Evolutionary conservation across 1,140 invertebrate species (phyloP), one percentile per base, ranked within the genome.

Genomic region (Coptotermes formosanus): DNA sequence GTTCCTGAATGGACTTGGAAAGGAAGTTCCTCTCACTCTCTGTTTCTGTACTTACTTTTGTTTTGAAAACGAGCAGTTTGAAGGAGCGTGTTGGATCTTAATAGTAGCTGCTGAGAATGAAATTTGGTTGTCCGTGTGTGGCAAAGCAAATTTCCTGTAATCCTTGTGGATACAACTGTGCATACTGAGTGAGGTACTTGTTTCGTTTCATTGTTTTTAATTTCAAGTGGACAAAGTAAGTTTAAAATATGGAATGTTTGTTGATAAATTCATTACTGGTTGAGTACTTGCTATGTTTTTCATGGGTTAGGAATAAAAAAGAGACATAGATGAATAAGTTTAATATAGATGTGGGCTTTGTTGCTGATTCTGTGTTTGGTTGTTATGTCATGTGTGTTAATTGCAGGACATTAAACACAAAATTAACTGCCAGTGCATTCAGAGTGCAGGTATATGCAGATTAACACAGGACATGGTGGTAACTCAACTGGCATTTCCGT

Each of bases 221-320:
- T 75, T 75, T 75, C n/a, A 55, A 55, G 2, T 75, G 25, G 64
- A 75, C 25, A 0, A 75, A 75, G 64, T 75, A 30, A 0, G n/a
- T 75, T 75, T 75, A 75, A 64, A 75, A 75, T 30, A 75, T 75
- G 19, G 64, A 75, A 75, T 75, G 64, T 75, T 75, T 75, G 64
- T 75, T 75, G 14, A n/a, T n/a, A n/a, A 75, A 75, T 75, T 9
- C 8, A 7, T 75, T 75, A 75, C n/a, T 75, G 64, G 64, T 25
- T 75, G 64, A 75, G 25, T 75, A 75, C n/a, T n/a, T 75, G 64
- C 25, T 75, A n/a, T 75, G 64, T 75, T 30, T 75, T 21, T 75
- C 7, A 75, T 75, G 25, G n/a, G 25, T 75, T 7, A 30, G 14
- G 64, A 75, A n/a, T 75, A 75, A 75, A 75, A 59, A 59, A 75